A percentile compares a stretch with the other conserved stretches of the same genome.
Conservation (phyloP, 2,797 vertebrate species). For the Uromys caudimaculatus region DNA sequence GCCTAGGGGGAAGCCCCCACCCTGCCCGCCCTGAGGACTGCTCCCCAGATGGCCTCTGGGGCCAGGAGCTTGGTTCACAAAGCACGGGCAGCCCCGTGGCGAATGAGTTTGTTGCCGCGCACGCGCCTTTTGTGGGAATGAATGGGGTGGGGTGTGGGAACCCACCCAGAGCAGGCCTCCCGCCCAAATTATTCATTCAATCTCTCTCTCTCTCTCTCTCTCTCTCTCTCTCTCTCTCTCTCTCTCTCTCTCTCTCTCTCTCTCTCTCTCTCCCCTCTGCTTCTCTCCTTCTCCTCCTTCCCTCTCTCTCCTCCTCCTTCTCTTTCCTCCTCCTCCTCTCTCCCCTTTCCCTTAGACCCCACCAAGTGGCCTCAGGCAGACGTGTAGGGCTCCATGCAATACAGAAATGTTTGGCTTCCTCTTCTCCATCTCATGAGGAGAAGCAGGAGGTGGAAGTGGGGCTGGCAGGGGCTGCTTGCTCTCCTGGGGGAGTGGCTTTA, state of each 20-base stretch:
- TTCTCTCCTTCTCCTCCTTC: no score
- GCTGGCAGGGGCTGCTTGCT: background rate
- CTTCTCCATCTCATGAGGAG: no score
- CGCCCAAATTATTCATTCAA: background rate
- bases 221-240: background rate
- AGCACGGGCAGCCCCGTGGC: constrained; percentile 85
- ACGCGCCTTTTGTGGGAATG: constrained; percentile 91
- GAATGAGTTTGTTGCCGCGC: constrained; percentile 89
- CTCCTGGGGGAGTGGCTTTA: background rate
- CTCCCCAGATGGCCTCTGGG: constrained; percentile 89
- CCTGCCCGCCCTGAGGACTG: constrained; percentile 58
- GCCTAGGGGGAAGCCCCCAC: constrained; percentile 62
- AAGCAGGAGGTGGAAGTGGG: rapidly evolving
- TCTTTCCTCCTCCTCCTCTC: background rate
- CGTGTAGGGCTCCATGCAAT: background rate
- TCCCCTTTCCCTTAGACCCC: background rate
- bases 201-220: background rate
- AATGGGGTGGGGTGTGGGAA: constrained; percentile 91
- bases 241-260: background rate
- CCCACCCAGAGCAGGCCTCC: constrained; percentile 77
- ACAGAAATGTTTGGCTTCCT: background rate
- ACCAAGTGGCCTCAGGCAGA: background rate
- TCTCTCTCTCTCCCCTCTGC: no score
- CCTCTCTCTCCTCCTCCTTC: background rate
- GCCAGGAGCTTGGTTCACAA: constrained; percentile 85